These are phyloP conservation scores for Drosophila kanapiae DNA, from an alignment of 1,140 invertebrate genomes.

Conservation along the genomic window DNA sequence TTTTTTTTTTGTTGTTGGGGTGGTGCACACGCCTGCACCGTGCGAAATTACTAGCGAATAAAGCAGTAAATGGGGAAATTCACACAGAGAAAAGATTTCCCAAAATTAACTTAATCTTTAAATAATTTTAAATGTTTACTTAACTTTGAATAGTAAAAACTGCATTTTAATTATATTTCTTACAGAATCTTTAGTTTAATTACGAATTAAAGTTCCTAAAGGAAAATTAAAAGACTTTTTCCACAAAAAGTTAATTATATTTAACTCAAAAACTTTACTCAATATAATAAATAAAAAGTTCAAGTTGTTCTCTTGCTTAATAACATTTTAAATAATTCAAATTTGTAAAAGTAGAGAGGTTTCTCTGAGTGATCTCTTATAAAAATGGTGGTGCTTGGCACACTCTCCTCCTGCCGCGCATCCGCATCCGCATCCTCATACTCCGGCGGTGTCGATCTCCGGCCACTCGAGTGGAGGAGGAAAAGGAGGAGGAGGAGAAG, in stretches of 20 bases:
- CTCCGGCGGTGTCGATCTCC: constrained; percentile 40
- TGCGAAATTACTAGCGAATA: background rate
- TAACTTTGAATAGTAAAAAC: background rate
- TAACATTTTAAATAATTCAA: too few species aligned
- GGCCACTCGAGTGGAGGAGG: constrained; percentile 24
- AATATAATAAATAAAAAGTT: background rate
- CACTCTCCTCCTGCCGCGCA: constrained; percentile 26
- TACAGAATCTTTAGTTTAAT: background rate
- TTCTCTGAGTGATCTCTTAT: constrained; percentile 13
- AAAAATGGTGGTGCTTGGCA: constrained; percentile 37
- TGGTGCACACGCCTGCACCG: constrained; percentile 22
- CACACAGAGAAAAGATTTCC: background rate
- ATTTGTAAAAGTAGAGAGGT: background rate
- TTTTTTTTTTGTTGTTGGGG: constrained; percentile 12
- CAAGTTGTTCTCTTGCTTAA: background rate
- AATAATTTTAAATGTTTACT: background rate
- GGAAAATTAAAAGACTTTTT: too few species aligned
- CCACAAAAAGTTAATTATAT: background rate
- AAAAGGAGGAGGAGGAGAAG: background rate
- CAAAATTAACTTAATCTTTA: background rate
- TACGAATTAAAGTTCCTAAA: background rate
- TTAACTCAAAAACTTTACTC: background rate
- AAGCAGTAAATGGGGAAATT: background rate
- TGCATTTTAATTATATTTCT: background rate
- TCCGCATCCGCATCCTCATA: constrained; percentile 16